Percentiles rank a stretch among this genome's conserved stretches.
Evolutionary conservation across 2,113 vertebrate genomes (phyloP).

Genomic region (Petaurus breviceps): DNA sequence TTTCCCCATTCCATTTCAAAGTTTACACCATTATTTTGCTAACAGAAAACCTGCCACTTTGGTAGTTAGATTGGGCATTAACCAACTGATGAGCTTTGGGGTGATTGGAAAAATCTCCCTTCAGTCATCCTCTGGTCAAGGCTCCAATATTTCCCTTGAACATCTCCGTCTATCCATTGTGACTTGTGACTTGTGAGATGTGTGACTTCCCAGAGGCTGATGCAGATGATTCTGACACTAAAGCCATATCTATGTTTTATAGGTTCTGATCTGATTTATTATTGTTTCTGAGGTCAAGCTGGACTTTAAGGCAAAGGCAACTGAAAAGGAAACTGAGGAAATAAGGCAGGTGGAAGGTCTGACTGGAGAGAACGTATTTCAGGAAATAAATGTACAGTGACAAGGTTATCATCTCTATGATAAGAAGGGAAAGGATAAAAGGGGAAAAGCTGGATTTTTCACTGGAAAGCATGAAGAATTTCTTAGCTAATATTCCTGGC

Average conservation of each 20-base stretch:
- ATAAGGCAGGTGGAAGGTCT: neutral
- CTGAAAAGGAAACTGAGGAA: neutral
- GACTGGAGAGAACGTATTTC: constrained; percentile 40
- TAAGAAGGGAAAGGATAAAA: constrained; percentile 28
- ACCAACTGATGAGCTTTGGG: neutral
- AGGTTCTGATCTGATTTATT: neutral
- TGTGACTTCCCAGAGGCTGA: neutral
- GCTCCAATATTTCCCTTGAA: neutral
- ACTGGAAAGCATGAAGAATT: constrained; percentile 53
- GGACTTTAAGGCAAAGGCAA: neutral
- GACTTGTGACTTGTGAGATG: neutral
- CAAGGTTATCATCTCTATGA: constrained; percentile 37
- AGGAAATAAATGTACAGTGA: constrained; percentile 26
- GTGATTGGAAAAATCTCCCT: neutral
- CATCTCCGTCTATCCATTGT: neutral
- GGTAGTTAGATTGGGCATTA: neutral
- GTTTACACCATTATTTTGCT: neutral
- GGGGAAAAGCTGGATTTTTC: constrained; percentile 15
- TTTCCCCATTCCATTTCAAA: neutral
- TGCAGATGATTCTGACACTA: neutral
- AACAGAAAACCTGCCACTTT: neutral
- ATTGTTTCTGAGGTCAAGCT: neutral
- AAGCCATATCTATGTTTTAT: neutral
- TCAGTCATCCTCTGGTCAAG: neutral
- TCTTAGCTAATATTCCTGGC: constrained; percentile 56